Evolutionary conservation across 2,888 invertebrate genomes (phyloP).

Genomic region (Lasioglossum vierecki): DNA sequence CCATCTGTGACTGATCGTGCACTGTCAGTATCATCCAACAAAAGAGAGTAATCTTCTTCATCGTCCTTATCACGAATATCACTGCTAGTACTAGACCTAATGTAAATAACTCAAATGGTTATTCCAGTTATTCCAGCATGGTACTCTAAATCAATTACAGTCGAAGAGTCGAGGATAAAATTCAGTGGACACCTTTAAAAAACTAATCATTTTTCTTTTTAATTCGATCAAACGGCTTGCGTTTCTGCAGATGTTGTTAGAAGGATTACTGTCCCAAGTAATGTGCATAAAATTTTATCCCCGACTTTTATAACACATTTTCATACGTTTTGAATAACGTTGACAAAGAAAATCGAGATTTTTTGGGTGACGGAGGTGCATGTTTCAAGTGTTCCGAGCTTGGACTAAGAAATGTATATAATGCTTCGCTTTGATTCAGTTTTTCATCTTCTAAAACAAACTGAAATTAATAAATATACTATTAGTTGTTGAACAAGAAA

Average conservation of each 20-base stretch:
- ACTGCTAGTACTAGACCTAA: conserved; percentile 86
- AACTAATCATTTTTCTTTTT: neutral
- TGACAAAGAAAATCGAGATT: conserved; percentile 93
- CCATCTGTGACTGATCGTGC: conserved; percentile 81
- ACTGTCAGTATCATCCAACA: conserved; percentile 87
- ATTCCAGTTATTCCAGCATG: neutral
- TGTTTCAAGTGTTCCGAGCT: conserved; percentile 95
- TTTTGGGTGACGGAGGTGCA: conserved; percentile 91
- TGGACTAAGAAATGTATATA: conserved; percentile 96
- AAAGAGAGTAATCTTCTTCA: conserved; percentile 92
- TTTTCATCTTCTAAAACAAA: conserved; percentile 94
- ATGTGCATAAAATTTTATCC: neutral
- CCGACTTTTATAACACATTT: neutral
- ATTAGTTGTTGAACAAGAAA: neutral
- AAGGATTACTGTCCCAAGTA: neutral
- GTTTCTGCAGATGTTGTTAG: neutral
- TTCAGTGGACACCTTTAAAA: neutral
- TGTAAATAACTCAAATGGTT: conserved; percentile 5
- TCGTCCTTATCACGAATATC: conserved; percentile 90
- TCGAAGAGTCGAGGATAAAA: neutral
- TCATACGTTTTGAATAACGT: conserved; percentile 91
- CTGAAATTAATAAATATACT: conserved; percentile 83
- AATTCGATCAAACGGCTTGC: neutral
- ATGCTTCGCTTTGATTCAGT: conserved; percentile 94
- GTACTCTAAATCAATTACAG: neutral